These are phyloP conservation scores for Lathamus discolor DNA, from an alignment of 2,113 vertebrate species.

Conservation along the genomic window DNA sequence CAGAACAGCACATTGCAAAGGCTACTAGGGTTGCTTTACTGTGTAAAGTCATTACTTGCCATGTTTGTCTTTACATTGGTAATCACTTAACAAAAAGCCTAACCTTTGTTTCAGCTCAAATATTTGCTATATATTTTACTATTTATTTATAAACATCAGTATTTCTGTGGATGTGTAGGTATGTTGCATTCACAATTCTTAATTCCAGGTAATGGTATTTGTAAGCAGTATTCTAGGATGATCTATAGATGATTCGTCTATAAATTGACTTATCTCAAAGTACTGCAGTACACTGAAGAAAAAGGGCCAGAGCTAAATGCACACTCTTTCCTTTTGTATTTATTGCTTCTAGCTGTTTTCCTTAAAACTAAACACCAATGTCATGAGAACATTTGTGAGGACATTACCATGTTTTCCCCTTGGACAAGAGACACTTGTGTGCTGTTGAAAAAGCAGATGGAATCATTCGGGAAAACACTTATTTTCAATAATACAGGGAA, in stretches of 20 bases:
- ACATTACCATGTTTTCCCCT: neutral
- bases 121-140: neutral
- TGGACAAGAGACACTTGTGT: neutral
- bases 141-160: neutral
- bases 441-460: conserved; percentile 39
- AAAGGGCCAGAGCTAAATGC: neutral
- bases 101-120: neutral
- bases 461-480: conserved; percentile 26
- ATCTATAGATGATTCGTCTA: neutral
- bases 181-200: neutral
- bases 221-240: neutral
- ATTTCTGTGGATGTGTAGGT: neutral
- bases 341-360: neutral
- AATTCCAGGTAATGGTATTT: neutral
- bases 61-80: neutral
- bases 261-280: neutral
- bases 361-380: neutral
- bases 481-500: neutral
- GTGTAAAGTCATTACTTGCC: neutral
- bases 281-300: neutral
- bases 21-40: neutral
- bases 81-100: neutral
- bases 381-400: neutral
- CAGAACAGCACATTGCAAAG: neutral
- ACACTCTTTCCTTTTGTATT: neutral